Conservation (phyloP, 2,113 vertebrate species). For the Tachysurus vachellii region DNA sequence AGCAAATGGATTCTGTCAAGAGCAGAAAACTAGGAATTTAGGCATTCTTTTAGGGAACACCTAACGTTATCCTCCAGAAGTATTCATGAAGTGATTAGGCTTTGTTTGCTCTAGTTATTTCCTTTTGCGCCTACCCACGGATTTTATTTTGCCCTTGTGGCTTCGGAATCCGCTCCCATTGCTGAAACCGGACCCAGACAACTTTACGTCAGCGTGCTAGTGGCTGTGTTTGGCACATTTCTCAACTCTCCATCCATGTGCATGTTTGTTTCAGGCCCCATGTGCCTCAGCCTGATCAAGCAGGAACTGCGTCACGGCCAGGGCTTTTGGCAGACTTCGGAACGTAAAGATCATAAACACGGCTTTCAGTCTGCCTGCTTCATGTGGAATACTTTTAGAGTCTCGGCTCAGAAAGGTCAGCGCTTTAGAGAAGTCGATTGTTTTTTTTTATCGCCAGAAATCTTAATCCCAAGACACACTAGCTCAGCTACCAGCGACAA, state of each 20-base stretch:
- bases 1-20: neutral
- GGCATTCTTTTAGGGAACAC: neutral
- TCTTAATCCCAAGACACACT: neutral
- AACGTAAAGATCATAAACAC: constrained; percentile 33
- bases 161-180: constrained; percentile 33
- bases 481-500: neutral
- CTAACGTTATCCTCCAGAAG: neutral
- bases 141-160: constrained; percentile 44
- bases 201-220: constrained; percentile 35
- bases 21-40: neutral
- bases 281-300: neutral
- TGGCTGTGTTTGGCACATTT: constrained; percentile 42
- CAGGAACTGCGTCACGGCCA: constrained; percentile 7
- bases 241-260: constrained; percentile 37
- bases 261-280: constrained; percentile 42
- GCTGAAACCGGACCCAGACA: constrained; percentile 15
- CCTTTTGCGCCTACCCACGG: neutral
- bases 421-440: neutral
- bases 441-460: neutral
- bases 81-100: neutral
- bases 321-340: constrained; percentile 9
- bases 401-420: neutral
- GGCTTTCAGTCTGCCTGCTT: neutral
- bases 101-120: neutral
- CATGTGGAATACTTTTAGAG: constrained; percentile 15